Conservation (phyloP, 2,888 invertebrate genomes). For the Ochropacha duplaris region DNA sequence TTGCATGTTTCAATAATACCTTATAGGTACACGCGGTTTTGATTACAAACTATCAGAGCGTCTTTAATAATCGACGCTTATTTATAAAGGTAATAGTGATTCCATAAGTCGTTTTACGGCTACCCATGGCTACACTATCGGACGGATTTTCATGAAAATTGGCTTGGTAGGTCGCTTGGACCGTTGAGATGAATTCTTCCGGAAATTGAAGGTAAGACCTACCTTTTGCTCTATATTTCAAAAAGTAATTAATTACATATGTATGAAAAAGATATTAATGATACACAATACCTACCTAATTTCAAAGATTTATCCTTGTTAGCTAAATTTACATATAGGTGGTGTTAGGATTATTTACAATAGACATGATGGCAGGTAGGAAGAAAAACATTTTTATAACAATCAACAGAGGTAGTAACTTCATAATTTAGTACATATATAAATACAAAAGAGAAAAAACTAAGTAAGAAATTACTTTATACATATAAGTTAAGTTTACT, state of each 20-base stretch:
- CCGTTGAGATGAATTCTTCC: too few relatives aligned
- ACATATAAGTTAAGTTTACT: not conserved
- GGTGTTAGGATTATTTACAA: conserved; percentile 42
- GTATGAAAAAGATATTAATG: conserved; percentile 24
- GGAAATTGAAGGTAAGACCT: not conserved
- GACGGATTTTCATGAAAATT: too few relatives aligned
- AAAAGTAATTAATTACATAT: conserved; percentile 16
- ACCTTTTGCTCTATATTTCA: not conserved
- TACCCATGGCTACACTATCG: too few relatives aligned
- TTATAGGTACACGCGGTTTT: too few relatives aligned
- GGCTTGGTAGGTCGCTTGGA: too few relatives aligned
- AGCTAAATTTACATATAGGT: conserved; percentile 52
- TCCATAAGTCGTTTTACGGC: too few relatives aligned
- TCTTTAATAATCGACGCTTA: too few relatives aligned
- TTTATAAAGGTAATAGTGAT: too few relatives aligned
- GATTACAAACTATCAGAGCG: too few relatives aligned
- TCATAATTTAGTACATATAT: too few relatives aligned
- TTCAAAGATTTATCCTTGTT: conserved; percentile 62
- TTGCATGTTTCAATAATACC: not conserved
- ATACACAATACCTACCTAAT: conserved; percentile 51
- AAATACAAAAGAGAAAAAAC: not conserved
- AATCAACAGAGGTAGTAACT: not conserved
- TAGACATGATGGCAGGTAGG: conserved; percentile 4
- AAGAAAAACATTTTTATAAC: conserved; percentile 9
- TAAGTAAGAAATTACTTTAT: not conserved